These are phyloP conservation scores for Octomys mimax DNA, from an alignment of 2,797 vertebrate species.

Conservation along the genomic window DNA sequence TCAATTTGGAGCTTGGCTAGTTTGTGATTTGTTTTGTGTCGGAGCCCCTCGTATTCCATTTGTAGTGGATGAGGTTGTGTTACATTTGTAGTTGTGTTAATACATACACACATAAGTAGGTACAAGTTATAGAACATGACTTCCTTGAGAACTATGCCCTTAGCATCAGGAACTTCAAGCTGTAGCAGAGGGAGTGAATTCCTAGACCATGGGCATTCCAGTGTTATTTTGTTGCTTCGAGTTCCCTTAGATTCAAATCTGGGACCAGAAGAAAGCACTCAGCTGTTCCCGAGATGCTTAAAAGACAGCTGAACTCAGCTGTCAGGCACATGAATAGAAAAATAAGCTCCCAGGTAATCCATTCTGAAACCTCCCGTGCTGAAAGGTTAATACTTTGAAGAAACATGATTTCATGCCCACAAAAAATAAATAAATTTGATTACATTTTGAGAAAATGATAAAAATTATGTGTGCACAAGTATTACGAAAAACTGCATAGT, in stretches of 20 bases:
- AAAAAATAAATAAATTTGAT: constrained; percentile 15
- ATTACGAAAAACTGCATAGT: neutral
- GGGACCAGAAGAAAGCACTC: constrained; percentile 70
- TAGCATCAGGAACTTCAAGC: constrained; percentile 63
- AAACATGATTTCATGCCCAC: constrained; percentile 3
- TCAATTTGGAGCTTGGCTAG: neutral
- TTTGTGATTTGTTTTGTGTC: neutral
- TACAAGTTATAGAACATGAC: neutral
- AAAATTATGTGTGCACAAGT: neutral
- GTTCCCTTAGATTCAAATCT: constrained; percentile 54
- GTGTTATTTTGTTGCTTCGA: neutral
- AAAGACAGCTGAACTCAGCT: constrained; percentile 85
- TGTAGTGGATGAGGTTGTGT: too few relatives aligned
- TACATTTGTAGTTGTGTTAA: neutral
- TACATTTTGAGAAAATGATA: constrained; percentile 8
- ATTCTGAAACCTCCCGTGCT: constrained; percentile 28
- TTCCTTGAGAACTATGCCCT: neutral
- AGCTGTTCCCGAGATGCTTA: constrained; percentile 79
- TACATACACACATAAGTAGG: neutral
- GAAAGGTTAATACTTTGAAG: constrained; percentile 51
- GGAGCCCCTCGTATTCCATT: neutral
- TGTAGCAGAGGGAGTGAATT: constrained; percentile 55
- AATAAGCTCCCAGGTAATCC: constrained; percentile 79
- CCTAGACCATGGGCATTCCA: constrained; percentile 67
- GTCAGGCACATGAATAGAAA: constrained; percentile 79